phyloP scores from a whole-genome alignment of 92 coral and sea anemone species.

The Parazoanthus swiftii region DNA sequence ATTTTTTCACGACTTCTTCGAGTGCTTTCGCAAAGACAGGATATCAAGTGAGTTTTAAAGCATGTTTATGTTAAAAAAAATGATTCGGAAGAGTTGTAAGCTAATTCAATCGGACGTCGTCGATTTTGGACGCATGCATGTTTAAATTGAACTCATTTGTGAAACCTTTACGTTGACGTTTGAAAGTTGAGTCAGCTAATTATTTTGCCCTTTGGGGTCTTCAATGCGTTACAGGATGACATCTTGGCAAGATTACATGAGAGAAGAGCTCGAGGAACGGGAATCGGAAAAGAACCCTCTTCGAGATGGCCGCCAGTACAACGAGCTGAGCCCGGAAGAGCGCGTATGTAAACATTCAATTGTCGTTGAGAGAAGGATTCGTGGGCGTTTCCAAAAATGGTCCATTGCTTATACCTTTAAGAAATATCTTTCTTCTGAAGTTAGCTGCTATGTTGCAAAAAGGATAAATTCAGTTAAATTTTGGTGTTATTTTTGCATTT shows the following conservation, averaged over 20 bases:
- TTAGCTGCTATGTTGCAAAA: not conserved
- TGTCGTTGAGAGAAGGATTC: conserved; percentile 39
- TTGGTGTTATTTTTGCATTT: not conserved
- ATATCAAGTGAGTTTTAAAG: conserved; percentile 64
- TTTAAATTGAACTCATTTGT: conserved; percentile 30
- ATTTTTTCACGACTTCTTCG: conserved; percentile 70
- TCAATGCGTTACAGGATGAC: conserved; percentile 50
- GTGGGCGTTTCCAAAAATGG: conserved; percentile 46
- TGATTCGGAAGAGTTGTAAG: conserved; percentile 33
- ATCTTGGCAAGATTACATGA: conserved; percentile 71
- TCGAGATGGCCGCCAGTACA: conserved; percentile 59
- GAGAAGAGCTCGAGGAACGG: conserved; percentile 66
- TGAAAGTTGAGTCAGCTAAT: conserved; percentile 14
- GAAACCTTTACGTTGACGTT: conserved; percentile 21
- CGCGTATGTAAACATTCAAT: conserved; percentile 61
- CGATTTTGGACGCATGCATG: conserved; percentile 14
- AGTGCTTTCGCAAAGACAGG: conserved; percentile 61
- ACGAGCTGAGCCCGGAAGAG: conserved; percentile 65
- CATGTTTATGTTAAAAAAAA: conserved; percentile 37
- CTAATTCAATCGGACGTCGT: conserved; percentile 31
- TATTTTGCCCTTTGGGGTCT: conserved; percentile 36
- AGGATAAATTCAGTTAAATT: not conserved
- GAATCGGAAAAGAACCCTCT: conserved; percentile 62
- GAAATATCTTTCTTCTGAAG: not conserved
- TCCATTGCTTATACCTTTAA: not conserved